Evolutionary conservation across 2,797 vertebrate species (phyloP).

Genomic region (Fistularia commersonii): DNA sequence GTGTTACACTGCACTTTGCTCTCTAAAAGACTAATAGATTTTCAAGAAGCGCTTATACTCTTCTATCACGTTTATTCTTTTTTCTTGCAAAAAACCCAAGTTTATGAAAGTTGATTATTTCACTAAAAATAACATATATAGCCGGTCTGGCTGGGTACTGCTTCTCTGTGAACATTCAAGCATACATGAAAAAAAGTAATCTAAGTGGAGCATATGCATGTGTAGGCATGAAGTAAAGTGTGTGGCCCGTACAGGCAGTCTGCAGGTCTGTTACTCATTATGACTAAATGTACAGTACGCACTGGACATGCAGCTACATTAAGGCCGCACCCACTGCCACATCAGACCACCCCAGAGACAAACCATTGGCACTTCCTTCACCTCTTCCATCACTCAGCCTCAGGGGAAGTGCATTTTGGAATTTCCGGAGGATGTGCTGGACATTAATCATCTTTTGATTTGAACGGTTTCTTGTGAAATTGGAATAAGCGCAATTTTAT

Average conservation of each 20-base stretch:
- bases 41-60: too few species aligned
- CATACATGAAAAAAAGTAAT: conserved; percentile 55
- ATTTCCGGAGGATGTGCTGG: conserved; percentile 54
- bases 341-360: conserved; percentile 69
- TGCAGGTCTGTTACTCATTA: conserved; percentile 72
- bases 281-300: conserved; percentile 64
- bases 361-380: conserved; percentile 62
- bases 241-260: conserved; percentile 41
- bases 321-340: conserved; percentile 62
- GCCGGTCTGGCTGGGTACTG: too few species aligned
- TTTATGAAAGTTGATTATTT: too few species aligned
- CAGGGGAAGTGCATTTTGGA: conserved; percentile 31
- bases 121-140: too few species aligned
- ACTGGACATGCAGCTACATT: conserved; percentile 62
- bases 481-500: too few species aligned
- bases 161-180: too few species aligned
- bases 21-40: conserved; percentile 47
- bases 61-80: too few species aligned
- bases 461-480: conserved; percentile 25
- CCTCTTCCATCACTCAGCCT: conserved; percentile 36
- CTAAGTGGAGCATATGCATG: conserved; percentile 61
- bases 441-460: conserved; percentile 48
- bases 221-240: conserved; percentile 55
- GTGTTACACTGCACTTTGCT: conserved; percentile 64
- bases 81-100: too few species aligned